These are phyloP conservation scores for Ascidia mentula DNA, from an alignment of 23 tunicate genomes.

Conservation along the genomic window DNA sequence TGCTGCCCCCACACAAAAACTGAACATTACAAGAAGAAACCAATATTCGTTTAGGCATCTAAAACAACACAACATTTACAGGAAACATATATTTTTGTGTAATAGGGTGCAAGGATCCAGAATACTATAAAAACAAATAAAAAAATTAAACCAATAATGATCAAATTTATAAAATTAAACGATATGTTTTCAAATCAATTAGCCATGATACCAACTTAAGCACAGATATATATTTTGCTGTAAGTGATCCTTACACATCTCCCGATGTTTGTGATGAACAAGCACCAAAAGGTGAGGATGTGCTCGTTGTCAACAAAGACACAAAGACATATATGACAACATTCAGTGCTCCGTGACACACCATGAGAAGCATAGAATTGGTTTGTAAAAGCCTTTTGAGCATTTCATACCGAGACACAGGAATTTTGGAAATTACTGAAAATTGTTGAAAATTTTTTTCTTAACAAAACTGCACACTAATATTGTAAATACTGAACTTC, in stretches of 20 bases:
- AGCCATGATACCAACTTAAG: no score
- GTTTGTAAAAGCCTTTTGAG: not conserved
- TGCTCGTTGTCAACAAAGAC: not conserved
- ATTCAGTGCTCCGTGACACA: not conserved
- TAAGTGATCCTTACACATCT: not conserved
- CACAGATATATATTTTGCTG: not conserved
- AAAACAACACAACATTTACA: not conserved
- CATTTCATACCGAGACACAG: not conserved
- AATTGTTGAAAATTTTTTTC: not conserved
- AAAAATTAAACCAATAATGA: no score
- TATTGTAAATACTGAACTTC: not conserved
- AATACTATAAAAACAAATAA: no score
- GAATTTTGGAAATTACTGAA: not conserved
- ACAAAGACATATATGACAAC: not conserved
- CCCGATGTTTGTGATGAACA: not conserved
- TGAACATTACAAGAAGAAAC: constrained; percentile 44
- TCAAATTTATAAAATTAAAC: no score
- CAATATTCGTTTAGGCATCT: constrained; percentile 73
- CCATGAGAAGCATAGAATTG: not conserved
- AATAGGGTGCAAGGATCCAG: no score
- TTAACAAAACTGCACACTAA: no score
- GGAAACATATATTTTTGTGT: not conserved
- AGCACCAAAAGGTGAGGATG: not conserved
- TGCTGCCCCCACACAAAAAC: constrained; percentile 31
- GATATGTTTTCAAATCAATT: no score